Percentiles rank a stretch among this genome's conserved stretches.
Conservation (phyloP, 1,140 invertebrate genomes). For the Aphaenogaster floridana region DNA sequence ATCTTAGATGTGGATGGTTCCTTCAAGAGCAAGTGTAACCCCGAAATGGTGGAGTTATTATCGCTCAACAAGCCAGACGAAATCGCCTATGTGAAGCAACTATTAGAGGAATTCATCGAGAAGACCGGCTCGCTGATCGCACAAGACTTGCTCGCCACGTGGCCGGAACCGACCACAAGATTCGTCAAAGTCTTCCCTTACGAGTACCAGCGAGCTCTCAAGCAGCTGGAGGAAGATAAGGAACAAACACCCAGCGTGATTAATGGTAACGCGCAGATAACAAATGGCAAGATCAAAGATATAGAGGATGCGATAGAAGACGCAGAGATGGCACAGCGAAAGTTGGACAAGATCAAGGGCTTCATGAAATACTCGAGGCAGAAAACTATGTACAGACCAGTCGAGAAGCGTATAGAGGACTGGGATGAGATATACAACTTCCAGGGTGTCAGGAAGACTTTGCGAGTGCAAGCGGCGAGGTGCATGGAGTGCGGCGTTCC, state of each 20-base stretch:
- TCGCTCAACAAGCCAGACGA: slow-evolving; percentile 94
- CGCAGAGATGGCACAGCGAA: slow-evolving; percentile 91
- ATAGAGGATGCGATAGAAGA: slow-evolving; percentile 96
- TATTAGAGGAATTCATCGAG: slow-evolving; percentile 95
- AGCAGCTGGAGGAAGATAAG: slow-evolving; percentile 90
- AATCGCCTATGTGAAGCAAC: slow-evolving; percentile 91
- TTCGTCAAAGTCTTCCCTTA: slow-evolving; percentile 99
- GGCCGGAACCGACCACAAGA: slow-evolving; percentile 92
- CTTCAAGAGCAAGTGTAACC: slow-evolving; percentile 95
- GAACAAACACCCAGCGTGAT: slow-evolving; percentile 77
- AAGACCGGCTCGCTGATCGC: slow-evolving; percentile 97
- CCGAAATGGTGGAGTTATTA: slow-evolving; percentile 95
- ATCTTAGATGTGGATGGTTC: slow-evolving; percentile 96
- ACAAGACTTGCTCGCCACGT: slow-evolving; percentile 92
- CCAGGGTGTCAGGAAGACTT: slow-evolving; percentile 93
- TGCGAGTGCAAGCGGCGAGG: slow-evolving; percentile 96
- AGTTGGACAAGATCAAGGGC: slow-evolving; percentile 96
- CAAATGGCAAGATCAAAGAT: slow-evolving; percentile 90
- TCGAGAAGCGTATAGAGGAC: slow-evolving; percentile 94
- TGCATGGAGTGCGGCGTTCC: slow-evolving; percentile 99
- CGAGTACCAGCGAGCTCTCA: slow-evolving; percentile 97
- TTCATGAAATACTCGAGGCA: slow-evolving; percentile 99
- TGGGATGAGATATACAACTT: slow-evolving; percentile 99
- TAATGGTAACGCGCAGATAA: slow-evolving; percentile 80
- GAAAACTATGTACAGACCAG: slow-evolving; percentile 93